phyloP scores from a whole-genome alignment of 2,888 invertebrate genomes.

The Operophtera brumata region DNA sequence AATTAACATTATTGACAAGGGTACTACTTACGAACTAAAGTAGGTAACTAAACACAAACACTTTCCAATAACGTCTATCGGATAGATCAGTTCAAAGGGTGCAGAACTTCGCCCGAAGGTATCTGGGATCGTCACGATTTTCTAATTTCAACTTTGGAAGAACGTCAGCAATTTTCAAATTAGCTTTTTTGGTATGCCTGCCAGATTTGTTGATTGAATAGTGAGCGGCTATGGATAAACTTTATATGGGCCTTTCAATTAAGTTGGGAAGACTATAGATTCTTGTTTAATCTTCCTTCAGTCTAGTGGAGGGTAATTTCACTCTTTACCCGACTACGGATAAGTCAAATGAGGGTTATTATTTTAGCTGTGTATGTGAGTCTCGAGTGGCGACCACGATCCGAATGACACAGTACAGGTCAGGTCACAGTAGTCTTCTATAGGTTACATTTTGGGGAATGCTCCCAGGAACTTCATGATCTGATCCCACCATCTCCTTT shows the following conservation, averaged over 20 bases:
- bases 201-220: constrained; percentile 20
- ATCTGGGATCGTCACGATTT: constrained; percentile 73
- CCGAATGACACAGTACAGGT: too few species aligned
- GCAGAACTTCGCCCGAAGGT: constrained; percentile 65
- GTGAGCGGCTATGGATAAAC: background rate
- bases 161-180: constrained; percentile 67
- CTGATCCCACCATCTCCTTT: too few species aligned
- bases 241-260: background rate
- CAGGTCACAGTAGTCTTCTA: too few species aligned
- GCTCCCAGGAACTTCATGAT: too few species aligned
- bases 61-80: constrained; percentile 59
- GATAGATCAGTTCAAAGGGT: constrained; percentile 71
- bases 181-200: constrained; percentile 61
- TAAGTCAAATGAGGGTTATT: too few species aligned
- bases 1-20: constrained; percentile 53
- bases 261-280: background rate
- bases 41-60: constrained; percentile 47
- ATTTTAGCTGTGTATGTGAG: too few species aligned
- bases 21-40: constrained; percentile 36
- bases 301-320: too few species aligned
- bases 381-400: too few species aligned
- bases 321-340: too few species aligned
- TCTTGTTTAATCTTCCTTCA: too few species aligned
- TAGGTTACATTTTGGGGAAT: too few species aligned
- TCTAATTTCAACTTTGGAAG: constrained; percentile 74